phyloP scores from a whole-genome alignment of 2,113 vertebrate species.

The Ardeotis arabs region DNA sequence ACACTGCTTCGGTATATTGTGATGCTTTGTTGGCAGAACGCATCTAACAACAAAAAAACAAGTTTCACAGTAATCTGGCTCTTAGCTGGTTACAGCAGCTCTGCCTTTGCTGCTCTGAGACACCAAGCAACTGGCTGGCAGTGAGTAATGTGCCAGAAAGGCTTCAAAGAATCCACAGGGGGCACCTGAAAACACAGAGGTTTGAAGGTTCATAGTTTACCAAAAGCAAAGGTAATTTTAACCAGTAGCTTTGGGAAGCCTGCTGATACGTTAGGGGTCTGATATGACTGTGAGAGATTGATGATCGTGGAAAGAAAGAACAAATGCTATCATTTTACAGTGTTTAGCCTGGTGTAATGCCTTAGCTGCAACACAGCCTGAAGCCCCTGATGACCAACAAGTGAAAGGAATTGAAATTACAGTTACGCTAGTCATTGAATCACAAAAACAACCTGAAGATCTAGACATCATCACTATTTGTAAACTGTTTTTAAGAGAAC shows the following conservation, averaged over 20 bases:
- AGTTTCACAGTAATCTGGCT: neutral
- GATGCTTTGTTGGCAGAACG: neutral
- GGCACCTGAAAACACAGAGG: conserved; percentile 68
- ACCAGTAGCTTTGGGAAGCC: conserved; percentile 72
- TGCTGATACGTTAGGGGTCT: conserved; percentile 68
- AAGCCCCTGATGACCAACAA: conserved; percentile 6
- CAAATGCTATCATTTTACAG: conserved; percentile 74
- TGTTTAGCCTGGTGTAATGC: conserved; percentile 75
- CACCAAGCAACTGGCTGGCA: conserved; percentile 61
- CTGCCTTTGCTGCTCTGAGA: conserved; percentile 48
- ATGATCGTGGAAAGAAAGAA: conserved; percentile 72
- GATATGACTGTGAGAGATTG: conserved; percentile 74
- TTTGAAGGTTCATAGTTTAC: conserved; percentile 71
- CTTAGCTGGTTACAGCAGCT: conserved; percentile 2
- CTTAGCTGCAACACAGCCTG: conserved; percentile 42
- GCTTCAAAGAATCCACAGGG: conserved; percentile 71
- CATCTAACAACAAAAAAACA: neutral
- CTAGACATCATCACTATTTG: neutral
- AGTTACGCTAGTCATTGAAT: neutral
- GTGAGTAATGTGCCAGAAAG: conserved; percentile 69
- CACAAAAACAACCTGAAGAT: neutral
- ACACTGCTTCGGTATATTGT: neutral
- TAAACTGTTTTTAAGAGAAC: neutral
- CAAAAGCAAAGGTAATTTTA: conserved; percentile 76
- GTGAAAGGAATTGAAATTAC: conserved; percentile 15